Conservation (phyloP, 2,113 vertebrate species). For the Eublepharis macularius region DNA sequence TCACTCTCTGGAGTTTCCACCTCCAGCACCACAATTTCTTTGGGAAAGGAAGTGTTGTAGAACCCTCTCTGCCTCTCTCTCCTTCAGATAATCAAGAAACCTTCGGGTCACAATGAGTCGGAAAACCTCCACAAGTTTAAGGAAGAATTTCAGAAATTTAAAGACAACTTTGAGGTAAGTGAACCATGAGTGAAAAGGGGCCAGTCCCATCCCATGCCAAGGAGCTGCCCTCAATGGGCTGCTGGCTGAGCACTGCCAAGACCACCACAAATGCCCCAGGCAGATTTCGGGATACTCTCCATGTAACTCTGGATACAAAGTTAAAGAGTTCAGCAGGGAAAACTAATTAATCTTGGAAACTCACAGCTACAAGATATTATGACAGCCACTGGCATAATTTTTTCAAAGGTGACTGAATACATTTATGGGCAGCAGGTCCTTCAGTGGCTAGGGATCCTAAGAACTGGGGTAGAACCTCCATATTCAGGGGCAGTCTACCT, state of each 20-base stretch:
- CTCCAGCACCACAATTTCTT: neutral
- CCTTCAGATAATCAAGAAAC: neutral
- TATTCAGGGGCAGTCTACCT: neutral
- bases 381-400: neutral
- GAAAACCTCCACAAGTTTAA: neutral
- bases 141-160: neutral
- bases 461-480: neutral
- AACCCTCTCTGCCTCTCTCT: neutral
- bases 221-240: neutral
- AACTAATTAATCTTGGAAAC: neutral
- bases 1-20: neutral
- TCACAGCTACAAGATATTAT: neutral
- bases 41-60: too few species aligned
- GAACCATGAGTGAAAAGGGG: too few species aligned
- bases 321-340: neutral
- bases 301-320: neutral
- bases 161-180: neutral
- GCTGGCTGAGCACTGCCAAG: neutral
- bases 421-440: too few species aligned
- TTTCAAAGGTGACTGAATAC: neutral
- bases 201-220: neutral
- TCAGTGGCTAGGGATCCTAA: fast-evolving
- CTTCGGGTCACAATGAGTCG: neutral
- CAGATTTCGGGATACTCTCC: neutral
- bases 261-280: too few species aligned